Base-by-base conservation (phyloP, 2,888 invertebrate species). In the Rotaria macrura region DNA sequence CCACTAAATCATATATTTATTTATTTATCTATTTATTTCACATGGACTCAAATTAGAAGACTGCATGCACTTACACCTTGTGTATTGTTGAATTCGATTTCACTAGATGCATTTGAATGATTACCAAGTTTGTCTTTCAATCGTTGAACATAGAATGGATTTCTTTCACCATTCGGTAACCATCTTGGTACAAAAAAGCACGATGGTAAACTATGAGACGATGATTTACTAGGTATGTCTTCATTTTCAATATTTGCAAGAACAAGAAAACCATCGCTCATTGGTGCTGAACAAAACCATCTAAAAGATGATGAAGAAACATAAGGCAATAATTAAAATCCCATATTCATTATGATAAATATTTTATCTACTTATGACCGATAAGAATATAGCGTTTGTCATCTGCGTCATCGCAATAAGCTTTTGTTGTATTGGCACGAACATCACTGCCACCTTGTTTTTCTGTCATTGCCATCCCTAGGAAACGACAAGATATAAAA, bases 381-480 rank as follows among this genome's bases (percentile, higher is more conserved):
- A 79, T 7, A 4, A 79, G 43, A 25, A 79, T 43, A 43, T 79
- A 79, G n/a, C 79, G 79, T 79, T 79, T 79, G 23, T 79, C 79
- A 79, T 25, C 43, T 9, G 25, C 10, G 14, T 79, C 43, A 43
- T 79, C 79, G 9, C 79, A 43, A 43, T 40, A 79, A n/a, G 79
- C 79, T 43, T 43, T 40, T 25, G 79, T 79, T 43, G 79, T 79
- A 43, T 79, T 79, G 43, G 79, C 25, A 43, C 79, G 79, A 79
- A 79, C 79, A 14, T 79, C 79, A 43, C 79, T 79, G 14, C 79
- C 79, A 43, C 79, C 79, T 43, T 79, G 79, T 43, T 79, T 79
- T 43, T 79, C 79, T 43, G 79, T 79, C 79, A 79, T 79, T n/a
- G 79, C 79, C 79, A 79, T 79, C 43, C 79, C 79, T 79, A 79